Base-by-base conservation (phyloP, 2,113 vertebrate genomes). In the Pseudorectes ferrugineus region DNA sequence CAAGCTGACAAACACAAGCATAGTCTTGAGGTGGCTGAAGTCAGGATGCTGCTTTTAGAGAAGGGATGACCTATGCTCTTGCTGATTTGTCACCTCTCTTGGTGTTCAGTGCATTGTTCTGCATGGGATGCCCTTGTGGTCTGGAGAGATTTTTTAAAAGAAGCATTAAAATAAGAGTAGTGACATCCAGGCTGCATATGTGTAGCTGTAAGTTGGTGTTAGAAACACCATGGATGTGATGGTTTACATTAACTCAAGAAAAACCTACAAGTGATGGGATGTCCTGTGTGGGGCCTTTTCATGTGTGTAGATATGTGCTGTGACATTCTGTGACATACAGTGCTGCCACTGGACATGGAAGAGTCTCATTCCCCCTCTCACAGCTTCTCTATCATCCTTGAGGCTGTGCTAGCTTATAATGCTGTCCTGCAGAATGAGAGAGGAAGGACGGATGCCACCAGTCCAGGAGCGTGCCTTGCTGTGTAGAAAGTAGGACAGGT, bases 301-400 rank as follows among this genome's bases (percentile, higher is more conserved):
- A 16, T 4, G 0, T 8, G 1, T 0, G 3, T 18, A 16, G n/a
- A 9, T 1, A 1, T 49, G 29, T 77, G 55, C 55, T 51, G 20
- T 46, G 84, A 17, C 43, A 6, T 38, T 62, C 31, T 51, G 40
- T 46, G 70, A 48, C 25, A 12, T 20, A 15, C 2, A 2, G n/a
- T 58, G 58, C 86, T 88, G 79, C 40, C 1, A 0, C 0, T 68
- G 40, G 28, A 26, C 3, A 0, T 13, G 29, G 25, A 46, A 29
- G 25, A 36, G 5, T 74, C 72, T 84, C 0, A 0, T 36, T 85
- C 4, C 20, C 45, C 19, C 19, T 78, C 2, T 6, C 26, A 42
- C 1, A 2, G 14, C 59, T 74, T 42, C 26, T 26, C 35, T 36
- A 16, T 22, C 46, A 5, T 33, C 42, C 45, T 25, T 22, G 48